phyloP scores from a whole-genome alignment of 2,113 vertebrate genomes.

The Theristicus caerulescens region DNA sequence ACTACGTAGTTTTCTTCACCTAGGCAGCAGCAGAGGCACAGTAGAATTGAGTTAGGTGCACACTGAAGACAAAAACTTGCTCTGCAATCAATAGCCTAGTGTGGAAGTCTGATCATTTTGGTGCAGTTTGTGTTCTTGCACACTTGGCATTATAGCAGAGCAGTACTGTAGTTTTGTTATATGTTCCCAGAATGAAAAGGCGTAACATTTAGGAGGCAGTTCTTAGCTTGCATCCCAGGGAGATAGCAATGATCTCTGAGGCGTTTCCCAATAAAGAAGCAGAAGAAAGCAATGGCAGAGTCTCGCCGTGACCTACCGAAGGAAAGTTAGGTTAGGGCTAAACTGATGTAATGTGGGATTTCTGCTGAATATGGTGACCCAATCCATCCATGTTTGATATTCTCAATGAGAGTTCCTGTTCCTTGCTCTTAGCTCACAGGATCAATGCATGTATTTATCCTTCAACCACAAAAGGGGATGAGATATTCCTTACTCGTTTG shows the following conservation, averaged over 20 bases:
- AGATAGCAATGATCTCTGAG: not conserved
- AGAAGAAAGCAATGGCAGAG: not conserved
- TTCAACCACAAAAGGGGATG: not conserved
- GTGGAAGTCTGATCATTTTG: not conserved
- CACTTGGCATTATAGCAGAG: rapidly evolving
- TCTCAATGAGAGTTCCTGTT: not conserved
- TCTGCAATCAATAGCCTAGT: rapidly evolving
- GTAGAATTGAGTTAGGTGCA: not conserved
- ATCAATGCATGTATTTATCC: not conserved
- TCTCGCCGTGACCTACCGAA: rapidly evolving
- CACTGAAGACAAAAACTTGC: not conserved
- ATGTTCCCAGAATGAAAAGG: not conserved
- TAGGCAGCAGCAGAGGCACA: not conserved
- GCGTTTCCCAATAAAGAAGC: not conserved
- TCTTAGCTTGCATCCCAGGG: not conserved
- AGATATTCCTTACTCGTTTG: not conserved
- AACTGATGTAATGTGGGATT: not conserved
- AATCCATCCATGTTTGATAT: not conserved
- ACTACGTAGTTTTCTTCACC: not conserved
- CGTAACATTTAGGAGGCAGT: rapidly evolving
- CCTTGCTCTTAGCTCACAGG: not conserved
- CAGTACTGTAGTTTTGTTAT: too few species aligned
- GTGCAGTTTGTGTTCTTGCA: not conserved
- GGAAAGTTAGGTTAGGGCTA: not conserved
- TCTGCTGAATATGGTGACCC: not conserved